Base-by-base conservation (phyloP, 2,888 invertebrate genomes). In the Sarcophaga variegata region DNA sequence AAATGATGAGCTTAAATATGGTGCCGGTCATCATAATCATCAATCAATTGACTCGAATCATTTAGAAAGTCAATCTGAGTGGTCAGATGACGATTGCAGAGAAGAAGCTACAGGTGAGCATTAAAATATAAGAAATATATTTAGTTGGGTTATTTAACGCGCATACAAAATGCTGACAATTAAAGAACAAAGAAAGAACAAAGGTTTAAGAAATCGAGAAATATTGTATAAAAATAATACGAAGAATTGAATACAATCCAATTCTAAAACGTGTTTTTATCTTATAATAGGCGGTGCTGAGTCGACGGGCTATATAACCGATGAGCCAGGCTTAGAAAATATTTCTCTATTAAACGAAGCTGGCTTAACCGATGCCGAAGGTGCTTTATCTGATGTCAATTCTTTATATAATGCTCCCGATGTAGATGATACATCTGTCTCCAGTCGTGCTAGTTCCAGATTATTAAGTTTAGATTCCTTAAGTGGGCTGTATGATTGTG, bases 291-390 rank as follows among this genome's bases (percentile, higher is more conserved):
- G 94, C 49, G 95, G 94, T 71, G 95, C 95, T 0, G 95, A 95
- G 91, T 97, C 97, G 88, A 96, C 97, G 1, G 97, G 97, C 45
- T 97, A 97, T 92, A 97, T 96, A n/a, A 97, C 97, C 0, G 97
- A 97, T 93, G 97, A 97, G 93, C 97, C 97, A 1, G 97, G 97
- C 20, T 94, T 97, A 14, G 97, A 97, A 93, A 97, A 97, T 93
- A 96, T 97, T 74, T 97, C 97, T 63, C 96, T 97, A 95, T 93
- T 97, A 22, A 97, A 97, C 93, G 97, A 97, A 93, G 96, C 97
- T 25, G 97, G 97, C 11, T 95, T 97, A 67, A 97, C 97, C 2
- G 97, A 97, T 94, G 97, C 97, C 12, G 97, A 97, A 94, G 97
- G 97, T 83, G 97, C 97, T 45, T 94, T 97, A 85, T 97, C 97